Percentiles rank a stretch among this genome's conserved stretches.
phyloP scores from a whole-genome alignment of 2,113 vertebrate genomes.

The Picathartes gymnocephalus region DNA sequence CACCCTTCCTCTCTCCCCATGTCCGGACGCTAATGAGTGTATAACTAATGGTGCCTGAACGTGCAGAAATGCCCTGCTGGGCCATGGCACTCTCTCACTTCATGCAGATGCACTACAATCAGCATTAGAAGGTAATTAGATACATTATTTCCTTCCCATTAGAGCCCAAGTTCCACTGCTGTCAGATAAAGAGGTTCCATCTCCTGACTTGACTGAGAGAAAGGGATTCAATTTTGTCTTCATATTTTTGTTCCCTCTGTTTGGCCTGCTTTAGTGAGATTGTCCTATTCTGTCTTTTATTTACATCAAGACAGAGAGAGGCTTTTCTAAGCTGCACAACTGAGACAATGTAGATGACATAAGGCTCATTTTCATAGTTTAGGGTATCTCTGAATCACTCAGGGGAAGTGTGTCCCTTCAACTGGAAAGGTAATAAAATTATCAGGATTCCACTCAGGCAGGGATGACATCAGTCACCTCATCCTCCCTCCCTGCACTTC shows the following conservation, averaged over 20 bases:
- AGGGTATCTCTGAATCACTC: not conserved
- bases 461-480: not conserved
- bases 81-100: not conserved
- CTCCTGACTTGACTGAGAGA: not conserved
- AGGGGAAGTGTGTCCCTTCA: not conserved
- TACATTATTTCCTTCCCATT: conserved; percentile 57
- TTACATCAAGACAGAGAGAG: not conserved
- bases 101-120: conserved; percentile 49
- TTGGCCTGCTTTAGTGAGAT: not conserved
- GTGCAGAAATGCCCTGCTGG: conserved; percentile 25
- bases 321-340: not conserved
- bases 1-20: not conserved
- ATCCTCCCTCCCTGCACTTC: not conserved
- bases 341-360: not conserved
- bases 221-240: not conserved
- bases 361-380: not conserved
- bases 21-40: not conserved
- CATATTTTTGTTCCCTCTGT: not conserved
- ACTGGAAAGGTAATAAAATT: not conserved
- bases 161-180: conserved; percentile 3
- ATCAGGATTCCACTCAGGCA: not conserved
- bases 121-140: conserved; percentile 54
- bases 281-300: not conserved
- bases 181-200: not conserved
- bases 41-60: conserved; percentile 43